These are phyloP conservation scores for Eptesicus fuscus DNA, from an alignment of 2,113 vertebrate species.

Conservation along the genomic window DNA sequence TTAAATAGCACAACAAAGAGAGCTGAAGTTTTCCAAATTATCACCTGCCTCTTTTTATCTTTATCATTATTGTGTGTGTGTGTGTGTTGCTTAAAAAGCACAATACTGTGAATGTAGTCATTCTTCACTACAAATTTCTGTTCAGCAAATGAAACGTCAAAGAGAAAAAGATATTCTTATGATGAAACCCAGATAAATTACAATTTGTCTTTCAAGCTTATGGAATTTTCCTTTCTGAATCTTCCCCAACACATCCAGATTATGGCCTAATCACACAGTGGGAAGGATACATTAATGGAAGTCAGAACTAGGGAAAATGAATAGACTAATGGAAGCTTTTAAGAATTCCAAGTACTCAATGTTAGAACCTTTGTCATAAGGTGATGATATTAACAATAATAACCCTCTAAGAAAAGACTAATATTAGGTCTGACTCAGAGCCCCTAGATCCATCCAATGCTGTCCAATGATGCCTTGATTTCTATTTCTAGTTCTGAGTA, in stretches of 20 bases:
- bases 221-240: conserved; percentile 10
- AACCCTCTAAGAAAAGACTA: conserved; percentile 46
- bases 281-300: conserved; percentile 53
- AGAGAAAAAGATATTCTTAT: conserved; percentile 16
- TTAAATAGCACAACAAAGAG: not conserved
- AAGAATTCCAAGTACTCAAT: conserved; percentile 60
- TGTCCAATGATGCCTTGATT: conserved; percentile 11
- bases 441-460: not conserved
- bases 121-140: conserved; percentile 18
- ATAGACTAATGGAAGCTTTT: conserved; percentile 61
- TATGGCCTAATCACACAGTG: conserved; percentile 54
- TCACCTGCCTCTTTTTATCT: not conserved
- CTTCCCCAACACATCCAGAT: not conserved
- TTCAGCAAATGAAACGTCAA: conserved; percentile 38
- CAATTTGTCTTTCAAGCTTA: conserved; percentile 8
- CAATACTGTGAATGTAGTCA: not conserved
- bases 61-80: not conserved
- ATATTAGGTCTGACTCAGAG: not conserved
- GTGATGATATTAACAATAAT: conserved; percentile 58
- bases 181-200: conserved; percentile 15
- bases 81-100: not conserved
- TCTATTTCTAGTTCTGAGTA: conserved; percentile 27
- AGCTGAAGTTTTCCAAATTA: not conserved
- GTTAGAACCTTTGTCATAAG: conserved; percentile 56
- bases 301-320: conserved; percentile 28